These are phyloP conservation scores for Drosophila bunnanda DNA, from an alignment of 2,888 invertebrate species.

Conservation along the genomic window DNA sequence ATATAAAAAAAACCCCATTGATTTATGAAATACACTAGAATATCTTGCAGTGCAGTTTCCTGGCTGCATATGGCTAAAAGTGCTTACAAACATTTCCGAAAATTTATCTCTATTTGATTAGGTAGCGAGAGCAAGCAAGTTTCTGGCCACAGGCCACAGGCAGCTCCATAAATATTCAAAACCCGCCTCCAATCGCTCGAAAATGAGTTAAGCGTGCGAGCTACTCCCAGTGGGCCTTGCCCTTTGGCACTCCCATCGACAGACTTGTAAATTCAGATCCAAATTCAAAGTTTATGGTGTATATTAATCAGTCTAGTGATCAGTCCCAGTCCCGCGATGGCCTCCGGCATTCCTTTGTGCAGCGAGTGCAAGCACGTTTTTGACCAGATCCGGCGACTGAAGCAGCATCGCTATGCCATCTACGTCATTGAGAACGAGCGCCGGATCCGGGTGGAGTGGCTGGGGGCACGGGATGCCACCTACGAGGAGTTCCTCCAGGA, in stretches of 20 bases:
- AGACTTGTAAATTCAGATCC: neutral
- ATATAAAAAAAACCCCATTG: neutral
- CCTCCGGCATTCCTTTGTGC: constrained; percentile 51
- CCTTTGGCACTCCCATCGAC: neutral
- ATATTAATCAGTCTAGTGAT: neutral
- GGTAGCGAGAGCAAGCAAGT: neutral
- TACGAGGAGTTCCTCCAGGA: constrained; percentile 56
- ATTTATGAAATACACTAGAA: neutral
- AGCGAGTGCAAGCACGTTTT: constrained; percentile 44
- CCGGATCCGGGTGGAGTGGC: constrained; percentile 46
- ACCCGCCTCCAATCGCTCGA: neutral
- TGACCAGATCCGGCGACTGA: constrained; percentile 50
- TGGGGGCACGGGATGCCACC: constrained; percentile 43
- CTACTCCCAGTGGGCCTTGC: neutral
- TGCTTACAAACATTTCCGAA: constrained; percentile 13
- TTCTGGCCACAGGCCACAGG: neutral
- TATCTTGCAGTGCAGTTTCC: neutral
- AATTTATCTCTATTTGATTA: constrained; percentile 36
- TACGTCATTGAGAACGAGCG: constrained; percentile 42
- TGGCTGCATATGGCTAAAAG: neutral
- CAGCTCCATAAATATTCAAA: constrained; percentile 32
- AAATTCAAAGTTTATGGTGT: neutral
- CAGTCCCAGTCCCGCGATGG: constrained; percentile 29
- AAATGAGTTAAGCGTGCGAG: neutral
- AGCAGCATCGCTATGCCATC: constrained; percentile 57